Percentiles rank a stretch among this genome's conserved stretches.
phyloP scores from a whole-genome alignment of 2,797 vertebrate genomes.

The Sebastes oblongus region DNA sequence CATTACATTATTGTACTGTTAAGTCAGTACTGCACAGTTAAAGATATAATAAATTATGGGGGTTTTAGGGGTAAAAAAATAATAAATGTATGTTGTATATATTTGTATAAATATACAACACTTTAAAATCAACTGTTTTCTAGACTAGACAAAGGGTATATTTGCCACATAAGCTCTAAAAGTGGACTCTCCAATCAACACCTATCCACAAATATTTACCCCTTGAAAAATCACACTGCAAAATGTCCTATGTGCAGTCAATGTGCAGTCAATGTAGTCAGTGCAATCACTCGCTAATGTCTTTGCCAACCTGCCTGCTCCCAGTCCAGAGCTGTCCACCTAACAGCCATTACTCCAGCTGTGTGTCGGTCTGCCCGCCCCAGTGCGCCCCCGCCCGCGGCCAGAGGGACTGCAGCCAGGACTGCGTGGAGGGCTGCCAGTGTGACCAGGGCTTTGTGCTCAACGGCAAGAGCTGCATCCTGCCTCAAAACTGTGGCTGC shows the following conservation, averaged over 20 bases:
- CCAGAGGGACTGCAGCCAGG: slow-evolving; percentile 94
- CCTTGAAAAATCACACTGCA: not conserved
- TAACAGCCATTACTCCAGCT: slow-evolving; percentile 96
- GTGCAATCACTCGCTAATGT: slow-evolving; percentile 27
- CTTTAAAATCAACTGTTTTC: too few relatives aligned
- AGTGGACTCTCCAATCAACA: not conserved
- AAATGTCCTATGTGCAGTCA: not conserved
- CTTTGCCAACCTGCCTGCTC: slow-evolving; percentile 47
- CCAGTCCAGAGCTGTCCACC: slow-evolving; percentile 90
- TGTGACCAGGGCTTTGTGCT: slow-evolving; percentile 95
- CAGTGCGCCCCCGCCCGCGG: slow-evolving; percentile 94
- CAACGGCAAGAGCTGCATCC: slow-evolving; percentile 94
- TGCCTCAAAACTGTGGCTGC: slow-evolving; percentile 95
- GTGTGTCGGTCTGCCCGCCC: slow-evolving; percentile 92
- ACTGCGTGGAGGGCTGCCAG: slow-evolving; percentile 97
- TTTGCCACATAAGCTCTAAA: not conserved
- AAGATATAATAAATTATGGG: too few relatives aligned
- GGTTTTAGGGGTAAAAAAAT: too few relatives aligned
- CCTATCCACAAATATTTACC: not conserved
- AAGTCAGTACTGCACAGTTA: too few relatives aligned
- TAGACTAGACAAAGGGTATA: too few relatives aligned
- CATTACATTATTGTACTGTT: too few relatives aligned
- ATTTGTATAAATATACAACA: too few relatives aligned
- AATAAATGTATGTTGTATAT: too few relatives aligned
- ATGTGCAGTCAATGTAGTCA: not conserved